Evolutionary conservation across 1,140 invertebrate genomes (phyloP).

Genomic region (Drosophila truncata): DNA sequence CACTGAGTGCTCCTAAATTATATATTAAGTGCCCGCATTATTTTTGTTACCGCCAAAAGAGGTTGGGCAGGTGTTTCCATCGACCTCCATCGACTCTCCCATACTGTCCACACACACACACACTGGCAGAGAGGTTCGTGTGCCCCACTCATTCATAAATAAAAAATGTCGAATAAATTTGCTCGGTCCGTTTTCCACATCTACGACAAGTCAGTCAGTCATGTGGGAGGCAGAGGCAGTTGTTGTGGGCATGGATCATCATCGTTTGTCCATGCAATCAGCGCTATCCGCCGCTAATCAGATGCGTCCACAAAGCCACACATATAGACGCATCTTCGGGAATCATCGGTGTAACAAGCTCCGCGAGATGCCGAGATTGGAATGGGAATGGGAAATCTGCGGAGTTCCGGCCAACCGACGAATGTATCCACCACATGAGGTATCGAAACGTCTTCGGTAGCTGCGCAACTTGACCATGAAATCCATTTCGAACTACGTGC

Average conservation of each 20-base stretch:
- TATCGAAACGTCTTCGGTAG: constrained; percentile 22
- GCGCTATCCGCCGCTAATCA: constrained; percentile 70
- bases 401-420: background rate
- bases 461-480: constrained; percentile 70
- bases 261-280: constrained; percentile 64
- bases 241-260: constrained; percentile 26
- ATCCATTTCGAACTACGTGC: constrained; percentile 73
- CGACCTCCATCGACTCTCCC: constrained; percentile 31
- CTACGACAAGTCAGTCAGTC: constrained; percentile 33
- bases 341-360: constrained; percentile 9
- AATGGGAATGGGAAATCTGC: constrained; percentile 7
- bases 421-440: constrained; percentile 4
- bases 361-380: constrained; percentile 6
- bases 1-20: background rate
- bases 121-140: background rate
- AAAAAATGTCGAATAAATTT: constrained; percentile 41
- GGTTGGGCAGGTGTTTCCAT: constrained; percentile 44
- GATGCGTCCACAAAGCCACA: constrained; percentile 41
- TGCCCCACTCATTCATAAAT: constrained; percentile 69
- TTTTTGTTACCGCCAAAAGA: constrained; percentile 14
- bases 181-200: constrained; percentile 26
- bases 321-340: background rate
- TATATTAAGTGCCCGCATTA: constrained; percentile 13
- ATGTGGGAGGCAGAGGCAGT: constrained; percentile 32
- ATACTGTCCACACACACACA: background rate